A percentile compares a stretch with the other conserved stretches of the same genome.
These are phyloP conservation scores for Ryuthela nishihirai DNA, from an alignment of 2,888 invertebrate species.

Conservation along the genomic window DNA sequence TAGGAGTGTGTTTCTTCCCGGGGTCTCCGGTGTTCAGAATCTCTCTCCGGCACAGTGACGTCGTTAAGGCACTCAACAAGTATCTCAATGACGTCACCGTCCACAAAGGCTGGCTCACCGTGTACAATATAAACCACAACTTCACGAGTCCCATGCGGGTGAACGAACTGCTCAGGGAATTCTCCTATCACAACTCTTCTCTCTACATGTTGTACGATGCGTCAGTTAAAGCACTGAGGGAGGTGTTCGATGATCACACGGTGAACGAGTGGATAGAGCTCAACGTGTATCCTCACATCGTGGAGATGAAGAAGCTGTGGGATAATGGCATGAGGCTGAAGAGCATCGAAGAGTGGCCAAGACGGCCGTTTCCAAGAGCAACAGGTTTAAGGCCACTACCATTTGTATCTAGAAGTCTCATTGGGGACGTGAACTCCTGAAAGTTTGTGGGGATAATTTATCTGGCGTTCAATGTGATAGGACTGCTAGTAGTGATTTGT, in stretches of 20 bases:
- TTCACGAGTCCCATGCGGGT: slow-evolving; percentile 42
- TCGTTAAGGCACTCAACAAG: slow-evolving; percentile 40
- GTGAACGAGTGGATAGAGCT: slow-evolving; percentile 45
- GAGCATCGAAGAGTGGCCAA: slow-evolving; percentile 39
- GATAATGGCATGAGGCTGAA: slow-evolving; percentile 32
- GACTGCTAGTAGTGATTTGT: slow-evolving; percentile 15
- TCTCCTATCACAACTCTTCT: slow-evolving; percentile 34
- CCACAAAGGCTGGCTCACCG: slow-evolving; percentile 44
- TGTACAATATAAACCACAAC: slow-evolving; percentile 43
- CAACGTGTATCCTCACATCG: slow-evolving; percentile 42
- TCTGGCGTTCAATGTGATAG: slow-evolving; percentile 22
- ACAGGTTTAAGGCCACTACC: slow-evolving; percentile 12
- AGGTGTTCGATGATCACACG: slow-evolving; percentile 53
- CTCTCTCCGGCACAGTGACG: slow-evolving; percentile 39
- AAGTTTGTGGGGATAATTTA: slow-evolving; percentile 12
- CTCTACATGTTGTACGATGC: slow-evolving; percentile 44
- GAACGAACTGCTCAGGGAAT: slow-evolving; percentile 46
- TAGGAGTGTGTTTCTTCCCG: slow-evolving; percentile 62
- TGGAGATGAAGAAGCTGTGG: slow-evolving; percentile 41
- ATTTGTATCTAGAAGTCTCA: slow-evolving; percentile 9
- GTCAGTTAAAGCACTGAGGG: slow-evolving; percentile 58
- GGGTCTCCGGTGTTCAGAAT: slow-evolving; percentile 57
- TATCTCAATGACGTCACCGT: slow-evolving; percentile 41
- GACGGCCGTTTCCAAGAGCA: slow-evolving; percentile 34
- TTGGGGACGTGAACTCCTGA: slow-evolving; percentile 27